Conservation (phyloP, 2,888 invertebrate species). For the Pammene aurita region DNA sequence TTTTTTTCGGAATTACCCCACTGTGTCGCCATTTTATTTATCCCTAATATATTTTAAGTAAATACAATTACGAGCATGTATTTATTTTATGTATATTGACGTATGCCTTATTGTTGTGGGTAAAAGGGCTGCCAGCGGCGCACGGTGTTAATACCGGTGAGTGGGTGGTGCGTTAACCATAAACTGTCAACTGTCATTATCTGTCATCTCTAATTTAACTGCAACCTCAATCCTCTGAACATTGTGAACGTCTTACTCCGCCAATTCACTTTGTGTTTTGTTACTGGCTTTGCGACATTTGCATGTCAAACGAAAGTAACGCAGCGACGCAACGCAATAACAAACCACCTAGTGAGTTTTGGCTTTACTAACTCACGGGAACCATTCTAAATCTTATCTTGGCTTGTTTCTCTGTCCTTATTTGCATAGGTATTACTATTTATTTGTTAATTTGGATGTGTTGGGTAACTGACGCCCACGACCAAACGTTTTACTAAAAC, state of each 20-base stretch:
- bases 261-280: too few species aligned
- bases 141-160: conserved; percentile 73
- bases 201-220: conserved; percentile 49
- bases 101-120: conserved; percentile 71
- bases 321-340: too few species aligned
- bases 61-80: conserved; percentile 28
- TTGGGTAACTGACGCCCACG: conserved; percentile 62
- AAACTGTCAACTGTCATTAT: conserved; percentile 52
- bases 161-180: conserved; percentile 63
- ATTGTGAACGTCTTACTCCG: conserved; percentile 58
- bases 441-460: conserved; percentile 50
- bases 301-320: too few species aligned
- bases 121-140: conserved; percentile 72
- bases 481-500: conserved; percentile 44
- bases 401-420: conserved; percentile 51
- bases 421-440: conserved; percentile 52
- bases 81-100: conserved; percentile 60
- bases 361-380: conserved; percentile 54
- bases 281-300: too few species aligned
- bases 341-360: too few species aligned
- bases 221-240: conserved; percentile 58
- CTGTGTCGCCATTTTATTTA: not conserved
- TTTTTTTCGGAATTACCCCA: not conserved
- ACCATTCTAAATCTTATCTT: conserved; percentile 46
- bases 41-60: conserved; percentile 1